Percentiles rank a stretch among this genome's conserved stretches.
Conservation (phyloP, 2,113 vertebrate species). For the Agapornis roseicollis region DNA sequence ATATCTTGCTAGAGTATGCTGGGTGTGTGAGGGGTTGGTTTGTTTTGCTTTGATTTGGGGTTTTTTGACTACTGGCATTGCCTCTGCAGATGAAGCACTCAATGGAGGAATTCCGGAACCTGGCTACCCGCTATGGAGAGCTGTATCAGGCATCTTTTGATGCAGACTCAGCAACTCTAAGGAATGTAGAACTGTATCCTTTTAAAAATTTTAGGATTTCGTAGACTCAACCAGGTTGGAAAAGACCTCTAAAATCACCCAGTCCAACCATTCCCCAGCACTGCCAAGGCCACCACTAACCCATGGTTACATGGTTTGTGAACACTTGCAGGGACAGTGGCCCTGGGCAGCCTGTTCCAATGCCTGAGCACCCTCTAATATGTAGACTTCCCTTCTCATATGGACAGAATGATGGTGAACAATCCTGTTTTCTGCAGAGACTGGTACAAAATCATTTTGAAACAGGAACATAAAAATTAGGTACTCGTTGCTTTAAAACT, state of each 20-base stretch:
- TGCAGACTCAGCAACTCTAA: constrained; percentile 91
- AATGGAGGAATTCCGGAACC: constrained; percentile 92
- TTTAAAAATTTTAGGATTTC: background rate
- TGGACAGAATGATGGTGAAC: background rate
- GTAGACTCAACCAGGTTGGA: background rate
- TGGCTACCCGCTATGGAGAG: constrained; percentile 90
- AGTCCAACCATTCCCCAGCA: background rate
- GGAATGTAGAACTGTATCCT: constrained; percentile 97
- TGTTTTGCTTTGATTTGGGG: background rate
- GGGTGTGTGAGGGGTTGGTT: background rate
- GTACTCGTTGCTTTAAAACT: background rate
- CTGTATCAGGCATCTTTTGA: constrained; percentile 97
- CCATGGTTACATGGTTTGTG: background rate
- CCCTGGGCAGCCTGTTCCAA: background rate
- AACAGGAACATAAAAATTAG: background rate
- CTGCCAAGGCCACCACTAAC: background rate
- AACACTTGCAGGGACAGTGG: background rate
- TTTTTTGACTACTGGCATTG: background rate
- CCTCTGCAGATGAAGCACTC: constrained; percentile 89
- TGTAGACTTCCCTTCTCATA: background rate
- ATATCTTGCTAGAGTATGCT: background rate
- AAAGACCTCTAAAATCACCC: background rate
- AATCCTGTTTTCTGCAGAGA: background rate
- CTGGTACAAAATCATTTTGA: background rate
- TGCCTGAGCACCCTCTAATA: background rate